A percentile compares a stretch with the other conserved stretches of the same genome.
Evolutionary conservation across 1,140 invertebrate genomes (phyloP).

Genomic region (Drosophila paulistorum): DNA sequence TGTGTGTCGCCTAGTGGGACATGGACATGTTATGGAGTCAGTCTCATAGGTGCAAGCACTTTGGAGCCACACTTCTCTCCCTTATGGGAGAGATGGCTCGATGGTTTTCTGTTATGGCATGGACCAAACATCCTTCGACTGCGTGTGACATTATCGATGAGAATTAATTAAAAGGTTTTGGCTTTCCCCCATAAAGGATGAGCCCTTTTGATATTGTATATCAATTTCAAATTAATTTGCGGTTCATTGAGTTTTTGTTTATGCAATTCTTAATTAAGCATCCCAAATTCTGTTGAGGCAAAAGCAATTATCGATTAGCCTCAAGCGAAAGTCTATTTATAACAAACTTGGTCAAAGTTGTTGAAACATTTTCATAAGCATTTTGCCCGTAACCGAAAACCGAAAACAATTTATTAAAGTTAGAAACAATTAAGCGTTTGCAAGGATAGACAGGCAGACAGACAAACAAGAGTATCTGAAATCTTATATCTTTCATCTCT

Average conservation of each 20-base stretch:
- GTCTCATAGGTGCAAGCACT: background rate
- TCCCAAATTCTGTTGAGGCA: background rate
- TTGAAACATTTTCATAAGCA: conserved; percentile 10
- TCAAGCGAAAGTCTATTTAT: conserved; percentile 6
- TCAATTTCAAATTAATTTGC: conserved; percentile 12
- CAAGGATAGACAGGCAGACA: background rate
- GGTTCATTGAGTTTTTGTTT: conserved; percentile 9
- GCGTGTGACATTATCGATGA: background rate
- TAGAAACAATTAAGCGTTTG: background rate
- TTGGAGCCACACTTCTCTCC: background rate
- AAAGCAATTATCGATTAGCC: conserved; percentile 9
- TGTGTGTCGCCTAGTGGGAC: background rate
- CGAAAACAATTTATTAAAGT: conserved; percentile 13
- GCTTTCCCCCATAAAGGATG: background rate
- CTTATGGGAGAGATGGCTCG: background rate
- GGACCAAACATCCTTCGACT: background rate
- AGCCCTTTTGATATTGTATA: conserved; percentile 1
- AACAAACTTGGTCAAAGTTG: conserved; percentile 3
- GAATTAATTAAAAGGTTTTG: conserved; percentile 10
- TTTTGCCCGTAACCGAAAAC: conserved; percentile 3
- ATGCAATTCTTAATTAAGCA: conserved; percentile 7
- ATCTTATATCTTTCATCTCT: background rate
- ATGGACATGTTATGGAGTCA: background rate
- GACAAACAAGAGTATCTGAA: background rate
- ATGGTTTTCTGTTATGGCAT: background rate